Percentiles rank a stretch among this genome's conserved stretches.
phyloP scores from a whole-genome alignment of 2,888 invertebrate species.

The Heliconius ethilla region DNA sequence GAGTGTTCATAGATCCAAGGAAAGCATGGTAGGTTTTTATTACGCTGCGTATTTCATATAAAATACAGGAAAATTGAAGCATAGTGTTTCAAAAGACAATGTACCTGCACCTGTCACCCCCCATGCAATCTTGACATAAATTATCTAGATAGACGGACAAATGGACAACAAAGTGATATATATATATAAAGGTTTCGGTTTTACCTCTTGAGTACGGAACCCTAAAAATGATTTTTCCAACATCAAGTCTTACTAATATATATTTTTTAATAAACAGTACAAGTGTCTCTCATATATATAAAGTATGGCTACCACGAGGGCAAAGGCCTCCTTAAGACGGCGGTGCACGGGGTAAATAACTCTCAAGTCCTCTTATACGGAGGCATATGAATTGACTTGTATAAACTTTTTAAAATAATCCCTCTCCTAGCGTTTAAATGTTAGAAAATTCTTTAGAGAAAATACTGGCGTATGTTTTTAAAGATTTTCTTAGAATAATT shows the following conservation, averaged over 20 bases:
- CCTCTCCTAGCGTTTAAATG: conserved; percentile 10
- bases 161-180: too few species aligned
- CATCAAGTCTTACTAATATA: not conserved
- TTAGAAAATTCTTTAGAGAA: conserved; percentile 8
- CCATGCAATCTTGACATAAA: too few species aligned
- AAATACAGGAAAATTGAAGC: too few species aligned
- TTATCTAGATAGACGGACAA: too few species aligned
- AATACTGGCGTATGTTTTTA: not conserved
- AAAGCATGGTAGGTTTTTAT: too few species aligned
- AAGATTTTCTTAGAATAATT: not conserved
- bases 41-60: too few species aligned
- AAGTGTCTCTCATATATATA: conserved; percentile 10
- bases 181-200: too few species aligned
- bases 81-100: too few species aligned
- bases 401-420: conserved; percentile 26
- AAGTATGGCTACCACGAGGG: conserved; percentile 23
- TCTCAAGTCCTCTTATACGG: conserved; percentile 13
- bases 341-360: conserved; percentile 29
- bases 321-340: conserved; percentile 35
- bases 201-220: too few species aligned
- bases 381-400: conserved; percentile 33
- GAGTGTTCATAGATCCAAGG: too few species aligned
- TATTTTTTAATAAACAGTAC: not conserved
- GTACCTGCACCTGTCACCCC: too few species aligned
- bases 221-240: too few species aligned